A percentile compares a stretch with the other conserved stretches of the same genome.
Evolutionary conservation across 1,140 invertebrate species (phyloP).

Genomic region (Microvelia longipes): DNA sequence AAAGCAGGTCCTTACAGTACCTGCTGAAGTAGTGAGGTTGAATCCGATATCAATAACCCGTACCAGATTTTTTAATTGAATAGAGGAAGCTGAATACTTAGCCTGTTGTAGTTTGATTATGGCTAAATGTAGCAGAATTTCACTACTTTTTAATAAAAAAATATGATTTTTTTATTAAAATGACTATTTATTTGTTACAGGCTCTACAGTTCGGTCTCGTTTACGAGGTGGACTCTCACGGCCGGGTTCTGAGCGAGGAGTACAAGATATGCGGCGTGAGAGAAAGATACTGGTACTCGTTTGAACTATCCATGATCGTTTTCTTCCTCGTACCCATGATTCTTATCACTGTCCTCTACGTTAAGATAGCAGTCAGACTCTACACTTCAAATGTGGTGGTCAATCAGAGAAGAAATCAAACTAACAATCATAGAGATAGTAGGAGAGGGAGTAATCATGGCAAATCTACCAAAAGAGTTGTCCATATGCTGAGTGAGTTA

Average conservation of each 20-base stretch:
- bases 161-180: neutral
- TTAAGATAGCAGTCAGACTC: constrained; percentile 61
- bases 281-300: constrained; percentile 42
- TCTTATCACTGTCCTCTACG: constrained; percentile 67
- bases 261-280: constrained; percentile 30
- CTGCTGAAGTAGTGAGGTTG: no score
- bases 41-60: no score
- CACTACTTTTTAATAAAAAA: neutral
- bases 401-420: neutral
- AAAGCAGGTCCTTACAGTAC: no score
- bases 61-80: no score
- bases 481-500: constrained; percentile 19
- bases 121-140: no score
- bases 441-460: constrained; percentile 9
- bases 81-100: no score
- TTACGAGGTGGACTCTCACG: constrained; percentile 31
- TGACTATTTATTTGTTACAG: constrained; percentile 27
- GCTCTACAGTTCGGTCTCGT: constrained; percentile 55
- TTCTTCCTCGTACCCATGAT: constrained; percentile 78
- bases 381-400: constrained; percentile 33
- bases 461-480: constrained; percentile 14
- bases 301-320: constrained; percentile 64
- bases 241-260: constrained; percentile 26
- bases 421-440: constrained; percentile 1
- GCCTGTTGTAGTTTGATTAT: no score